Evolutionary conservation across 1,140 invertebrate species (phyloP).

Genomic region (Atta texana): DNA sequence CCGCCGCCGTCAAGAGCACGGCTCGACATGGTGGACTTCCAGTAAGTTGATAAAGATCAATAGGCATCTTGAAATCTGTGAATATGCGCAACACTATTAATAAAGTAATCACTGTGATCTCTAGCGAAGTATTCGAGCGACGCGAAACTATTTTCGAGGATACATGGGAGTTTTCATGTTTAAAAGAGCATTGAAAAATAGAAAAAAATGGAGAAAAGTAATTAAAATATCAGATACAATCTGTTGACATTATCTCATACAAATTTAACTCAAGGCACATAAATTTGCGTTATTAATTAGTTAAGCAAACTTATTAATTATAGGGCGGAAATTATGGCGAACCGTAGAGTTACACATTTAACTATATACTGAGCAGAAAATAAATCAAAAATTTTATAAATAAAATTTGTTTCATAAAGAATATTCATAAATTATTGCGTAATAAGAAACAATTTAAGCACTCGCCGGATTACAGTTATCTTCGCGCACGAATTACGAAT

Average conservation of each 20-base stretch:
- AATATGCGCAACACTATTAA: background rate
- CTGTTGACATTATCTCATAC: background rate
- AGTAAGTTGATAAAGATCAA: constrained; percentile 87
- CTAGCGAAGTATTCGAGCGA: background rate
- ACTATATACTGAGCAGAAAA: background rate
- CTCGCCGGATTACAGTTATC: background rate
- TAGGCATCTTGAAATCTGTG: constrained; percentile 68
- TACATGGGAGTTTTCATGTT: background rate
- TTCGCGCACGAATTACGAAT: background rate
- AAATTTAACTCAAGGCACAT: background rate
- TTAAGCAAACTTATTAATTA: background rate
- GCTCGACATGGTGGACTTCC: constrained; percentile 87
- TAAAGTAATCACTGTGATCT: constrained; percentile 22
- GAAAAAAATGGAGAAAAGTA: background rate
- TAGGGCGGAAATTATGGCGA: background rate
- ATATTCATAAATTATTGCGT: constrained; percentile 9
- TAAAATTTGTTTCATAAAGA: background rate
- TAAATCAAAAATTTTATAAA: background rate
- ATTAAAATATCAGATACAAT: background rate
- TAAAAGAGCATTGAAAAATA: background rate
- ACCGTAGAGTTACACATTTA: background rate
- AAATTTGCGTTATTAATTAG: constrained; percentile 1
- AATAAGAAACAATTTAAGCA: background rate
- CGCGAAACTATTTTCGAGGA: background rate
- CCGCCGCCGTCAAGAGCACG: constrained; percentile 87